Evolutionary conservation across 2,113 vertebrate genomes (phyloP), one percentile per base, ranked within the genome.

Genomic region (Spermophilus dauricus): DNA sequence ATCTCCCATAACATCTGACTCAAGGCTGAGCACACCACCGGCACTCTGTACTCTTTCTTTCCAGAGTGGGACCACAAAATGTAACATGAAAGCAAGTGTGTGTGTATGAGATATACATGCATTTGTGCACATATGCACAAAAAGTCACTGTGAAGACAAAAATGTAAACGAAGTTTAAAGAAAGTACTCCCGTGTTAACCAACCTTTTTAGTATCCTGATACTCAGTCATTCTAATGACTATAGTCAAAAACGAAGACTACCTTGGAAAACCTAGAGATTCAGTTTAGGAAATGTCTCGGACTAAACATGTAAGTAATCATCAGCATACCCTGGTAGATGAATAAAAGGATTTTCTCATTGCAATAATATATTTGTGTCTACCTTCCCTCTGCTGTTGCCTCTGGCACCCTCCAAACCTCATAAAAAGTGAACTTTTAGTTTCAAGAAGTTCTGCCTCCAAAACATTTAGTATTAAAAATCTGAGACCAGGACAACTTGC

Each of bases 391-490:
- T 39, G 16, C 42, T 89, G 37, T 12, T 61, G 56, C 80, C 37
- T 95, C 78, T 86, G 32, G 20, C 37, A 45, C 48, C 75, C 22
- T 58, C 13, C 26, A 87, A 80, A 84, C 51, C 34, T 87, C 28
- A 3, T 48, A 45, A 92, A 56, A 75, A 72, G 30, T 78, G 37
- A 93, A 34, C 53, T 87, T 89, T 93, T 48, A 89, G 72, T 95
- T 61, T 83, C 39, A 91, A 83, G 17, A 87, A 76, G 32, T 69
- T 48, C 8, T 51, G 65, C 16, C 67, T 88, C 30, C 81, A 61
- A 88, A 92, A 92, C 73, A 9, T 58, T 39, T 81, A 70, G 58
- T 69, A 53, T 58, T 73, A 75, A 91, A 90, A 78, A 75, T 84
- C 37, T 51, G 32, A 84, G 58, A 70, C 63, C 8, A 72, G 28